Base-by-base conservation (phyloP, 2,797 vertebrate genomes). In the Artibeus jamaicensis region DNA sequence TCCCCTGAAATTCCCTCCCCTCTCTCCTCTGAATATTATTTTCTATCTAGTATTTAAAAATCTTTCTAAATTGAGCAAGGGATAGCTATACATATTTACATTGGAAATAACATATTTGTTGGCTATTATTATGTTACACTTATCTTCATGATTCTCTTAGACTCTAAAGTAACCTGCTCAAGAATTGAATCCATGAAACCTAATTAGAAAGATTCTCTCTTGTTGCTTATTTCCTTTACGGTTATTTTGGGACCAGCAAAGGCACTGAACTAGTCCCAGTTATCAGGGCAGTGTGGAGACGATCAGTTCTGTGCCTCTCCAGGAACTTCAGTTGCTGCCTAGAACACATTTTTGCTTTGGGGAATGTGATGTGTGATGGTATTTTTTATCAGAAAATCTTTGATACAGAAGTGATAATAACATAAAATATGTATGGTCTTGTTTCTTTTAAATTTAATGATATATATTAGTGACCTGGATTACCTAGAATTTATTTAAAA, bases 401-500 rank as follows among this genome's bases (percentile, higher is more conserved):
- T 53, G 73, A 68, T 26, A 82, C 37, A 90, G 24, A 94, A 71
- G 65, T 5, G 8, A 8, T 68, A 68, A 57, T 89, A 79, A 39
- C 34, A 50, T 37, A 82, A 94, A 95, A 83, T 77, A 74, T 55
- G 82, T 2, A 24, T 21, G 62, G 65, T 85, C 22, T 55, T 90
- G 50, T 89, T 70, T 91, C 65, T 95, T 86, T 91, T 78, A 73
- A 94, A 83, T 85, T 65, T 94, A 96, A 86, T 88, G 57, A 84
- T 96, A 76, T 9, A 93, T 42, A 89, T 96, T 96, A 97, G 90
- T 97, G 90, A 97, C 95, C 89, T 97, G 96, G 93, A 83, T 97
- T 98, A 94, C 97, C 85, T 89, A 97, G 50, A 97, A 97, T 97
- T 97, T 88, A 97, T 96, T 98, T 91, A 96, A 93, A 98, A 96